These are phyloP conservation scores for Trogon surrucura DNA, from an alignment of 2,113 vertebrate species.

Conservation along the genomic window DNA sequence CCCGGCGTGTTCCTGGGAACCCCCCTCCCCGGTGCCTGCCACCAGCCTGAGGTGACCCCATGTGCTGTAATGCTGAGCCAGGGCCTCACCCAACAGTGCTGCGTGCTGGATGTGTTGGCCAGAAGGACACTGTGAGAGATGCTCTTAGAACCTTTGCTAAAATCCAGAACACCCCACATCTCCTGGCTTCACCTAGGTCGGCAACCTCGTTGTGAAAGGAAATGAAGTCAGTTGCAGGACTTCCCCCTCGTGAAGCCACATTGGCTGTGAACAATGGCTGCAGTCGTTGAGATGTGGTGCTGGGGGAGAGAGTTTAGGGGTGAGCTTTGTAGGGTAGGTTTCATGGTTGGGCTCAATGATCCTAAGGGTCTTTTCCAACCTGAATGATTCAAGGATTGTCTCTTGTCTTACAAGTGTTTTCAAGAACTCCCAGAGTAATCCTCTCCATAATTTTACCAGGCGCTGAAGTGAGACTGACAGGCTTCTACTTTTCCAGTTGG, in stretches of 20 bases:
- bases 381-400: too few relatives aligned
- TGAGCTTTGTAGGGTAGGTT: too few relatives aligned
- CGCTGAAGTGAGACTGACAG: not conserved
- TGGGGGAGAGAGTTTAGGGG: too few relatives aligned
- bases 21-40: not conserved
- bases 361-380: too few relatives aligned
- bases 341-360: too few relatives aligned
- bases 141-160: not conserved
- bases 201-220: not conserved
- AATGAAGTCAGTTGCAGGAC: not conserved
- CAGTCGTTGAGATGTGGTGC: too few relatives aligned
- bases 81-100: not conserved
- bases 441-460: not conserved
- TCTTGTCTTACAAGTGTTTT: not conserved
- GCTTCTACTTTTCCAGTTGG: not conserved
- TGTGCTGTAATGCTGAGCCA: not conserved
- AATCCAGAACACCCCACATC: not conserved
- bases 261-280: not conserved
- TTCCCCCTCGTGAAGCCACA: not conserved
- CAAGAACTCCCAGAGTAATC: not conserved
- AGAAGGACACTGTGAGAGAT: not conserved
- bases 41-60: not conserved
- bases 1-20: not conserved
- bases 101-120: too few relatives aligned
- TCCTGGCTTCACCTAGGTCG: not conserved